These are phyloP conservation scores for Momotus momota DNA, from an alignment of 2,797 vertebrate species.

Conservation along the genomic window DNA sequence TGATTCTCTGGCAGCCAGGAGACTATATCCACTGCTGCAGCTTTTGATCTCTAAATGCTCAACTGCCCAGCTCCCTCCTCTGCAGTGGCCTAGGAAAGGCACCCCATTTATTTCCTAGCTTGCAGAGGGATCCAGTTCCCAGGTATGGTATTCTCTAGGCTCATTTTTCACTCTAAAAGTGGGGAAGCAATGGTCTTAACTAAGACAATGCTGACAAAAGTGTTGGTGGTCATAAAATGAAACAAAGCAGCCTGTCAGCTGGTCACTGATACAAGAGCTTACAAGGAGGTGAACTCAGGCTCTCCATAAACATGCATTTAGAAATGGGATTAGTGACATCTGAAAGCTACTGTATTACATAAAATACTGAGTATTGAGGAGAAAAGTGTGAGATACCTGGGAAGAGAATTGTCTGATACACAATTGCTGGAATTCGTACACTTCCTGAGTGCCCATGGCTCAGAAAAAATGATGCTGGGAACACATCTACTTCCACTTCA, in stretches of 20 bases:
- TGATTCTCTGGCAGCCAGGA: not conserved
- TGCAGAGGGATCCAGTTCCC: not conserved
- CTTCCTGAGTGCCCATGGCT: not conserved
- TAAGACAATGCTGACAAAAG: not conserved
- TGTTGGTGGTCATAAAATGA: not conserved
- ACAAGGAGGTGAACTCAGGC: not conserved
- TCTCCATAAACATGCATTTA: fast-evolving
- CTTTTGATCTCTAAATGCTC: not conserved
- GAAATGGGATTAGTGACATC: not conserved
- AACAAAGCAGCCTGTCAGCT: not conserved
- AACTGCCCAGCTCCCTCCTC: not conserved
- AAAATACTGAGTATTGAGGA: not conserved
- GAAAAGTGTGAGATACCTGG: not conserved
- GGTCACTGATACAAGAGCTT: not conserved
- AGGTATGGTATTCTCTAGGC: not conserved
- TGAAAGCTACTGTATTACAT: not conserved
- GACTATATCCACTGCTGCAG: not conserved
- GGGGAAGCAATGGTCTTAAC: not conserved
- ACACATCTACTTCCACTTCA: not conserved
- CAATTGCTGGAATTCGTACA: not conserved
- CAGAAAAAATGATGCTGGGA: not conserved
- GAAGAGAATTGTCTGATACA: not conserved
- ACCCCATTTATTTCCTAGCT: not conserved
- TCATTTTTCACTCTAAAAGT: not conserved
- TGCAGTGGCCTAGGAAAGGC: not conserved